Evolutionary conservation across 2,797 vertebrate genomes (phyloP).

Genomic region (Brotula barbata): DNA sequence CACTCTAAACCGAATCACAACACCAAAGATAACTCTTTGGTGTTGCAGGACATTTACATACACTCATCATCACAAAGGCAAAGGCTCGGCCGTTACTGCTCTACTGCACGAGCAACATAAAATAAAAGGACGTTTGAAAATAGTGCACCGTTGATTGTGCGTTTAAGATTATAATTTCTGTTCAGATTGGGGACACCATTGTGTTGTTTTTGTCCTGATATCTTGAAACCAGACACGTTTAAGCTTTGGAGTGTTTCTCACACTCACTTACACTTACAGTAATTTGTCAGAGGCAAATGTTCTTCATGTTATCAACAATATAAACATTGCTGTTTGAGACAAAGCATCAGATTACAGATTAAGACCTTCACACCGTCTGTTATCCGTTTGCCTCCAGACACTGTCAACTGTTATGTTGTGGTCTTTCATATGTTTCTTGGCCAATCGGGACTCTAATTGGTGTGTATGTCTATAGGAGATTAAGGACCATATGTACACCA

Average conservation of each 20-base stretch:
- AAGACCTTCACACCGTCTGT: neutral
- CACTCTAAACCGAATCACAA: no score
- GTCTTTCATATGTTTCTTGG: neutral
- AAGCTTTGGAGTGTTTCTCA: neutral
- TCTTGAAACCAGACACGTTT: neutral
- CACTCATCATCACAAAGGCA: neutral
- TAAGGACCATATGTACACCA: constrained; percentile 23
- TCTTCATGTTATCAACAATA: neutral
- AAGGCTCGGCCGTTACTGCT: neutral
- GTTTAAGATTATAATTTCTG: neutral
- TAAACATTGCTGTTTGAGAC: neutral
- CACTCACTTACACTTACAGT: no score
- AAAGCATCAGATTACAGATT: no score
- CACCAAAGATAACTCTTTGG: no score
- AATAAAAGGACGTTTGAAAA: neutral
- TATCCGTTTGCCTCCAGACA: neutral
- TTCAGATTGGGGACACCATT: neutral
- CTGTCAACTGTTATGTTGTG: constrained; percentile 1
- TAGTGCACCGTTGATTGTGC: neutral
- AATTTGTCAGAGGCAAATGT: no score
- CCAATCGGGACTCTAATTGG: constrained; percentile 3
- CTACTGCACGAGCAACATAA: neutral
- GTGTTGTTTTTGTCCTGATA: neutral
- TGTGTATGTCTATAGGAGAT: constrained; percentile 21
- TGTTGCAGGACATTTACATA: constrained; percentile 12